phyloP scores from a whole-genome alignment of 2,797 vertebrate species.

The Takifugu ocellatus region DNA sequence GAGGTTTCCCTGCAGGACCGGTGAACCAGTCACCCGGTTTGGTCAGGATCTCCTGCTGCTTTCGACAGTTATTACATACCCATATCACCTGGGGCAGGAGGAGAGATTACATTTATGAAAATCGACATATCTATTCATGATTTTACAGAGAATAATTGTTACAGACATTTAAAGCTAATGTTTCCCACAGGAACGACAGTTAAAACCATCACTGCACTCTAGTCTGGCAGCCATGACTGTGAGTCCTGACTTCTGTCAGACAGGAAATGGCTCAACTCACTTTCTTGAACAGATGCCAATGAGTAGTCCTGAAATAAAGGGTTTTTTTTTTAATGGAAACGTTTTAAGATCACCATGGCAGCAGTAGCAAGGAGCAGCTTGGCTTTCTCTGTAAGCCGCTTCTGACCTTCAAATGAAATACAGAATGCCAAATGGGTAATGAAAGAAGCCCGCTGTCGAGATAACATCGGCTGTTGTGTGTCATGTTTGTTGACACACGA shows the following conservation, averaged over 20 bases:
- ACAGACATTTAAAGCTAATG: background rate
- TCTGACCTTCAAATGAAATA: slow-evolving; percentile 39
- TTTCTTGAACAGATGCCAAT: slow-evolving; percentile 57
- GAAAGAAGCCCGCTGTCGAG: slow-evolving; percentile 35
- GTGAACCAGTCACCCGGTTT: slow-evolving; percentile 96
- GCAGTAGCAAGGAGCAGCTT: slow-evolving; percentile 47
- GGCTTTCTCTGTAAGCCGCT: slow-evolving; percentile 38
- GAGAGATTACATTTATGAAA: background rate
- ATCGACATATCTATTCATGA: slow-evolving; percentile 1
- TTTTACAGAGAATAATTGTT: background rate
- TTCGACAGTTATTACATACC: slow-evolving; percentile 99
- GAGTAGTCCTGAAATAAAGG: slow-evolving; percentile 21
- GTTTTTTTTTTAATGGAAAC: slow-evolving; percentile 30
- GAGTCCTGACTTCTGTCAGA: slow-evolving; percentile 38
- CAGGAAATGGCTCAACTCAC: slow-evolving; percentile 52
- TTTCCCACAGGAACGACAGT: slow-evolving; percentile 15
- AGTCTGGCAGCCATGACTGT: slow-evolving; percentile 26
- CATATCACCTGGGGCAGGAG: slow-evolving; percentile 89
- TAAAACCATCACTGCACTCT: slow-evolving; percentile 25
- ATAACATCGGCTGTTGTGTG: slow-evolving; percentile 15
- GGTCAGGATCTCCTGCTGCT: slow-evolving; percentile 97
- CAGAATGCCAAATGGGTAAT: slow-evolving; percentile 50
- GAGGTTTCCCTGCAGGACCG: slow-evolving; percentile 75
- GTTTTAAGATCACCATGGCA: slow-evolving; percentile 49
- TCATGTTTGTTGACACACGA: slow-evolving; percentile 36